These are phyloP conservation scores for Calephelis perditalis DNA, from an alignment of 2,888 invertebrate species.

Conservation along the genomic window DNA sequence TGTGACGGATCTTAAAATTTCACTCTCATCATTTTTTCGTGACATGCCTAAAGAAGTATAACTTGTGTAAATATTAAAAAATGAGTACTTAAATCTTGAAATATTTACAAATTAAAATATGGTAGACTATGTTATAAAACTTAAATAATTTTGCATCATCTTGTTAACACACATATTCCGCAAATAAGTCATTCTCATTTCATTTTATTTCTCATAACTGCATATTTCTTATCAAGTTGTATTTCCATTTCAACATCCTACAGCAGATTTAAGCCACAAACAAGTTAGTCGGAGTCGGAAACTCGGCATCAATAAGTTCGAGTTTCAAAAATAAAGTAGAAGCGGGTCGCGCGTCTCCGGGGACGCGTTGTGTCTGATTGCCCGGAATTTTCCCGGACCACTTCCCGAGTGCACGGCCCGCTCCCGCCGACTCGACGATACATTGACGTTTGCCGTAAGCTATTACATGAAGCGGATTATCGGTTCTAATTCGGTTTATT, in stretches of 20 bases:
- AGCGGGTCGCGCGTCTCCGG: conserved; percentile 10
- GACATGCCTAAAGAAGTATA: too few relatives aligned
- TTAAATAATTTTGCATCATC: too few relatives aligned
- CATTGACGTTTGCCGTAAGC: background rate
- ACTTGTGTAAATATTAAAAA: too few relatives aligned
- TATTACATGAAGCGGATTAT: background rate
- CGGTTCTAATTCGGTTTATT: too few relatives aligned
- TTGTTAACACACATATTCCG: too few relatives aligned
- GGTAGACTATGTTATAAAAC: too few relatives aligned
- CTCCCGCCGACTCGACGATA: conserved; percentile 5
- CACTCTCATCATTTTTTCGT: too few relatives aligned
- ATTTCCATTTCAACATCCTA: background rate
- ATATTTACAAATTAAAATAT: too few relatives aligned
- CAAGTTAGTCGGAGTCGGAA: conserved; percentile 2
- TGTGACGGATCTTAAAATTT: too few relatives aligned
- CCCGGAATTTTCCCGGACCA: conserved; percentile 1
- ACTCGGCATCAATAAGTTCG: conserved; percentile 6
- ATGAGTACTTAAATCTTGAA: too few relatives aligned
- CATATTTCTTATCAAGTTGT: background rate
- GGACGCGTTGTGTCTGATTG: conserved; percentile 14
- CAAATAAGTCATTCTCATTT: too few relatives aligned
- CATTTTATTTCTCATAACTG: too few relatives aligned
- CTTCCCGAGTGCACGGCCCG: background rate
- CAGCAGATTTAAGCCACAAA: conserved; percentile 6
- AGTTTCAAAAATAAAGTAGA: conserved; percentile 9